phyloP scores from a whole-genome alignment of 1,140 invertebrate genomes.

The Nymphalis io region DNA sequence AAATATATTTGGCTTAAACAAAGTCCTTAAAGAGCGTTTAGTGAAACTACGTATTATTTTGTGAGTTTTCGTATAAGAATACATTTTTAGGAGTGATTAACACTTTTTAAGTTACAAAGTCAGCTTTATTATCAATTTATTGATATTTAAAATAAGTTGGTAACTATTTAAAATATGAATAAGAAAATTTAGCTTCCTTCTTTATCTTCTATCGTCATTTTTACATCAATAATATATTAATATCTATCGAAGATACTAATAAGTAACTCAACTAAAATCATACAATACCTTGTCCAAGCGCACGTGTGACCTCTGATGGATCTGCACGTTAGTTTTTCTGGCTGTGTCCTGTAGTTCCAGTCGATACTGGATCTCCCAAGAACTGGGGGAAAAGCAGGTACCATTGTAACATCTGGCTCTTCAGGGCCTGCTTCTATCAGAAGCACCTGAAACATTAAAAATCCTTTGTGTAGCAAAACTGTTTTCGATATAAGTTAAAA shows the following conservation, averaged over 20 bases:
- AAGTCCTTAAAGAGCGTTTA: background rate
- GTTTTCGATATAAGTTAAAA: no score
- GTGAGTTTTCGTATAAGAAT: background rate
- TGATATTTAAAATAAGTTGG: no score
- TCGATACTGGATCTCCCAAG: conserved; percentile 82
- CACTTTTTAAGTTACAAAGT: no score
- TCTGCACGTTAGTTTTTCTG: conserved; percentile 75
- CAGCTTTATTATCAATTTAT: no score
- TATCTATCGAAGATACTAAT: no score
- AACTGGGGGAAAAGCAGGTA: conserved; percentile 84
- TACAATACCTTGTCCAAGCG: conserved; percentile 83
- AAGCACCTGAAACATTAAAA: conserved; percentile 80
- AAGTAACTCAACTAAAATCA: no score
- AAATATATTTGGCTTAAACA: conserved; percentile 6
- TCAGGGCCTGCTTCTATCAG: conserved; percentile 89
- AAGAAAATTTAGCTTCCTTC: no score
- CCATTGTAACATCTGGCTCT: conserved; percentile 85
- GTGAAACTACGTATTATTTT: background rate
- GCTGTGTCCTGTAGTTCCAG: conserved; percentile 86
- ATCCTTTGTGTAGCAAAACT: background rate
- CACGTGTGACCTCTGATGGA: conserved; percentile 81
- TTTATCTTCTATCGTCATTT: no score
- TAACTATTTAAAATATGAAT: no score
- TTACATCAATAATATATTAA: no score
- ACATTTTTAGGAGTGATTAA: no score